Percentiles rank a stretch among this genome's conserved stretches.
phyloP scores from a whole-genome alignment of 2,113 vertebrate genomes.

The Callithrix jacchus region DNA sequence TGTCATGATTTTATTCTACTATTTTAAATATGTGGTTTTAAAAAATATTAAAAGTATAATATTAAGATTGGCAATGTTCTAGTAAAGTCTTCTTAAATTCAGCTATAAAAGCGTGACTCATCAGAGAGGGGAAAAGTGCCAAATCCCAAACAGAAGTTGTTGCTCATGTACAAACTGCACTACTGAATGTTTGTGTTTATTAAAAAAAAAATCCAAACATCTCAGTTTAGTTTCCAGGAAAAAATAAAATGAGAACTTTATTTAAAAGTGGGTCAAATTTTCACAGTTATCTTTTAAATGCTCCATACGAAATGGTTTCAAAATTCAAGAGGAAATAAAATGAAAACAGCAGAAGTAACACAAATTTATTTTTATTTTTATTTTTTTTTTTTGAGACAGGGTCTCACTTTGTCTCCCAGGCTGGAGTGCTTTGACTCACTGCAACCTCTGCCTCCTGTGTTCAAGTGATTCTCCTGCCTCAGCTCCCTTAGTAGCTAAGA shows the following conservation, averaged over 20 bases:
- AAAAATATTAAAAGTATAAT: conserved; percentile 61
- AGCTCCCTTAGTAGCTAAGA: no score
- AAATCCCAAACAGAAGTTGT: conserved; percentile 70
- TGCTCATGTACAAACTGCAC: conserved; percentile 63
- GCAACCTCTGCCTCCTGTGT: no score
- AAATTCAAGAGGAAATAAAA: conserved; percentile 34
- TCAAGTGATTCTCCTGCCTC: no score
- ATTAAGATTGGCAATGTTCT: conserved; percentile 68
- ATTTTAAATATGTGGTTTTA: conserved; percentile 42
- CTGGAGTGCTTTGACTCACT: no score
- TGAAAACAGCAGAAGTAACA: neutral
- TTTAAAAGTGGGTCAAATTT: conserved; percentile 74
- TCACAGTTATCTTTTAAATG: conserved; percentile 30
- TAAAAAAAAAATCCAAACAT: conserved; percentile 71
- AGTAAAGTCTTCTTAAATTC: conserved; percentile 74
- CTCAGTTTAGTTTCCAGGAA: conserved; percentile 73
- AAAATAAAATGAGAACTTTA: conserved; percentile 68
- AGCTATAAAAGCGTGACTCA: conserved; percentile 69
- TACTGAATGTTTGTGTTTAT: conserved; percentile 73
- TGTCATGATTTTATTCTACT: neutral
- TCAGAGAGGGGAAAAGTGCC: conserved; percentile 57
- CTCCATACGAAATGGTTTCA: conserved; percentile 35
- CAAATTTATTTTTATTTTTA: neutral
- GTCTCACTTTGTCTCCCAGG: no score
- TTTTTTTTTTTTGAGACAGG: no score